These are phyloP conservation scores for Sebastes variabilis DNA, from an alignment of 2,797 vertebrate genomes.

Conservation along the genomic window DNA sequence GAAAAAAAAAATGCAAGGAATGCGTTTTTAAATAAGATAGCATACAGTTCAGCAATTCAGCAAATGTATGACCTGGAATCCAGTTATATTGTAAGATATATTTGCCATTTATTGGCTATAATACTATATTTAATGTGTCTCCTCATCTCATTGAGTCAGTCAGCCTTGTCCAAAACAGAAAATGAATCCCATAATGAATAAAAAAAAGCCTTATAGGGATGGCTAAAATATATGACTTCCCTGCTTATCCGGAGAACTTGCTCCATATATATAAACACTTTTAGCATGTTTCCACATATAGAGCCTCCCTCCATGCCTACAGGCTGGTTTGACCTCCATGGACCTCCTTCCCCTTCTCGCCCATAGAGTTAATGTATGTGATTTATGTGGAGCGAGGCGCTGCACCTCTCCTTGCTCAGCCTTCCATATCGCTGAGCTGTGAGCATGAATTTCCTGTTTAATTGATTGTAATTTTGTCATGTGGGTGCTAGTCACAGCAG, in stretches of 20 bases:
- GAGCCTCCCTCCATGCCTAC: not conserved
- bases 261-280: not conserved
- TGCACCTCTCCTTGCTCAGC: conserved; percentile 23
- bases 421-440: conserved; percentile 30
- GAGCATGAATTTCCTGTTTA: conserved; percentile 33
- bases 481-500: conserved; percentile 36
- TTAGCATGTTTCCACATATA: not conserved
- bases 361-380: conserved; percentile 31
- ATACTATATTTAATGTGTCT: not conserved
- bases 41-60: conserved; percentile 21
- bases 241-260: not conserved
- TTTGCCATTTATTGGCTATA: not conserved
- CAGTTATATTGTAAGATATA: not conserved
- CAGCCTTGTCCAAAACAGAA: not conserved
- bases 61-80: conserved; percentile 18
- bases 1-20: conserved; percentile 23
- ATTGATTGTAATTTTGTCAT: conserved; percentile 64
- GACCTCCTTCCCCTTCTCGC: not conserved
- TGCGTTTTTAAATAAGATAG: conserved; percentile 35
- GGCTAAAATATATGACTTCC: not conserved
- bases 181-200: not conserved
- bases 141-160: not conserved
- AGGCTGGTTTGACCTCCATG: conserved; percentile 28
- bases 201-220: not conserved
- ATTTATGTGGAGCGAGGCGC: conserved; percentile 42